A percentile compares a stretch with the other conserved stretches of the same genome.
These are phyloP conservation scores for Heliocidaris tuberculata DNA, from an alignment of 35 echinoderm and acorn worm species.

Conservation along the genomic window DNA sequence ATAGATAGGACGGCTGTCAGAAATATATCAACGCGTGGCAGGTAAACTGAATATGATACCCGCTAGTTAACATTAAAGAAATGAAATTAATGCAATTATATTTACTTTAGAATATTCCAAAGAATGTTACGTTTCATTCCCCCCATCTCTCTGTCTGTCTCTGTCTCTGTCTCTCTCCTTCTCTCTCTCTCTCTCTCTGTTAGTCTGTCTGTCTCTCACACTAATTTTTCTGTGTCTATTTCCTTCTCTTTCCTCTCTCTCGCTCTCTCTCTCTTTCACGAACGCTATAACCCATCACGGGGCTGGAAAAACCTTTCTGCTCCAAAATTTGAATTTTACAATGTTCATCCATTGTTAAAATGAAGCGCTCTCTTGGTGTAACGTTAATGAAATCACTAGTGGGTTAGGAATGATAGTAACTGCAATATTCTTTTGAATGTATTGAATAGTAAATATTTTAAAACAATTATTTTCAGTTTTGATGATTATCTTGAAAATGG, in stretches of 20 bases:
- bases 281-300: not conserved
- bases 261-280: not conserved
- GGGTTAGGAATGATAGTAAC: too few species aligned
- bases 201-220: not conserved
- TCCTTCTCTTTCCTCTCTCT: not conserved
- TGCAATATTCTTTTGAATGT: too few species aligned
- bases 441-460: too few species aligned
- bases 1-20: slow-evolving; percentile 20
- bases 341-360: too few species aligned
- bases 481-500: too few species aligned
- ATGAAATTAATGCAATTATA: not conserved
- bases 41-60: not conserved
- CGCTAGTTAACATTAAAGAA: not conserved
- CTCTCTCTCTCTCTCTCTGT: too few species aligned
- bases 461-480: too few species aligned
- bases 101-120: not conserved
- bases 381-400: too few species aligned
- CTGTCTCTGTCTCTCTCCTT: not conserved
- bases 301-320: too few species aligned
- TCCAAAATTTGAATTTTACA: too few species aligned
- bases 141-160: not conserved
- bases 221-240: too few species aligned
- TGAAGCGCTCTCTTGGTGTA: too few species aligned
- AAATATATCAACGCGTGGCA: not conserved
- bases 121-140: not conserved